A percentile compares a stretch with the other conserved stretches of the same genome.
Evolutionary conservation across 64 coral and sea anemone species (phyloP).

Genomic region (Orbicella faveolata): DNA sequence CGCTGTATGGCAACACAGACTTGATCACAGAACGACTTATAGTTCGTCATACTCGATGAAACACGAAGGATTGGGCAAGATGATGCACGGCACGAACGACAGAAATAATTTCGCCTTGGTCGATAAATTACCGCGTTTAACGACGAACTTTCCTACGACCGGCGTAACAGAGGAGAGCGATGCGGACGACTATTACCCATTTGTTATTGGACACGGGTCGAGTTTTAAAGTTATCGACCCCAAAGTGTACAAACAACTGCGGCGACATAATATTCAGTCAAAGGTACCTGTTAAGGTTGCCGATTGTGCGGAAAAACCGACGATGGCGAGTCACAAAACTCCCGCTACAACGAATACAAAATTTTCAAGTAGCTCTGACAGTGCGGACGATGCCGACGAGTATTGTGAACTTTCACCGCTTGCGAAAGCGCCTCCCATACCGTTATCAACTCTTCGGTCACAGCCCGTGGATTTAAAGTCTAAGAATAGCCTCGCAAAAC

Average conservation of each 20-base stretch:
- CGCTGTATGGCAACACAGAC: slow-evolving; percentile 7
- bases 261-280: slow-evolving; percentile 88
- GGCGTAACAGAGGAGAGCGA: slow-evolving; percentile 65
- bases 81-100: slow-evolving; percentile 34
- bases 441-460: slow-evolving; percentile 21
- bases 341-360: slow-evolving; percentile 28
- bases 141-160: slow-evolving; percentile 37
- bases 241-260: slow-evolving; percentile 88
- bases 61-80: slow-evolving; percentile 24
- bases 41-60: neutral
- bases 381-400: slow-evolving; percentile 45
- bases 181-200: slow-evolving; percentile 84
- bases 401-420: slow-evolving; percentile 96
- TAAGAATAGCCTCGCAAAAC: neutral
- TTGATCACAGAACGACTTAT: neutral
- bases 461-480: neutral
- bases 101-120: slow-evolving; percentile 15
- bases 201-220: slow-evolving; percentile 84
- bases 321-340: slow-evolving; percentile 45
- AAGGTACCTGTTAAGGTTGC: slow-evolving; percentile 67
- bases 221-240: slow-evolving; percentile 92
- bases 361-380: slow-evolving; percentile 23
- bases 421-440: slow-evolving; percentile 65
- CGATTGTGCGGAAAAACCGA: slow-evolving; percentile 72
- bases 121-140: slow-evolving; percentile 60